These are phyloP conservation scores for Drosophila grimshawi DNA, from an alignment of 1,140 invertebrate species.

Conservation along the genomic window DNA sequence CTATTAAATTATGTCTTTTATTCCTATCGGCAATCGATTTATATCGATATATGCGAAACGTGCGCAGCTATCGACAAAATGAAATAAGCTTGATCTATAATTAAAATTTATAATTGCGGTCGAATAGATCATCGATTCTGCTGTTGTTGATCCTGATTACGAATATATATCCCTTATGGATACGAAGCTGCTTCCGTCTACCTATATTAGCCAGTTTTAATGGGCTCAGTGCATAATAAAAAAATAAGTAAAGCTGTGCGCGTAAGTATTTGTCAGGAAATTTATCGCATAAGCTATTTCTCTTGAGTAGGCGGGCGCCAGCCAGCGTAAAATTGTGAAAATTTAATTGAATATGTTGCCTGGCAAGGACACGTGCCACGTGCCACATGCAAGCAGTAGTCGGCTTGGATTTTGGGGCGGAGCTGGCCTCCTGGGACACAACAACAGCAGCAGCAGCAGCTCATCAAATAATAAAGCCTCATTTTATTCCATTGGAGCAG, in stretches of 20 bases:
- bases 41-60: too few relatives aligned
- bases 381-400: slow-evolving; percentile 1
- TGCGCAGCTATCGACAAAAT: too few relatives aligned
- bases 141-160: too few relatives aligned
- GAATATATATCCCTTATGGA: too few relatives aligned
- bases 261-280: slow-evolving; percentile 79
- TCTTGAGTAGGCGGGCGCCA: slow-evolving; percentile 40
- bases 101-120: too few relatives aligned
- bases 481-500: slow-evolving; percentile 57
- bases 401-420: background rate
- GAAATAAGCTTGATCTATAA: too few relatives aligned
- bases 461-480: slow-evolving; percentile 68
- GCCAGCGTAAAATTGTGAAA: slow-evolving; percentile 75
- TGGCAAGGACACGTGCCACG: slow-evolving; percentile 45
- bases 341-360: slow-evolving; percentile 76
- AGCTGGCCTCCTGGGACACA: slow-evolving; percentile 2
- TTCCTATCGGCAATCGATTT: too few relatives aligned
- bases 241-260: slow-evolving; percentile 38
- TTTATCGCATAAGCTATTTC: slow-evolving; percentile 78
- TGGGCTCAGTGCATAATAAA: background rate
- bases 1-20: too few relatives aligned
- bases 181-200: too few relatives aligned
- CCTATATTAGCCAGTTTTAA: too few relatives aligned
- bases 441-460: slow-evolving; percentile 12
- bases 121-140: too few relatives aligned